phyloP scores from a whole-genome alignment of 2,888 invertebrate species.

The Pterobdella sp. region DNA sequence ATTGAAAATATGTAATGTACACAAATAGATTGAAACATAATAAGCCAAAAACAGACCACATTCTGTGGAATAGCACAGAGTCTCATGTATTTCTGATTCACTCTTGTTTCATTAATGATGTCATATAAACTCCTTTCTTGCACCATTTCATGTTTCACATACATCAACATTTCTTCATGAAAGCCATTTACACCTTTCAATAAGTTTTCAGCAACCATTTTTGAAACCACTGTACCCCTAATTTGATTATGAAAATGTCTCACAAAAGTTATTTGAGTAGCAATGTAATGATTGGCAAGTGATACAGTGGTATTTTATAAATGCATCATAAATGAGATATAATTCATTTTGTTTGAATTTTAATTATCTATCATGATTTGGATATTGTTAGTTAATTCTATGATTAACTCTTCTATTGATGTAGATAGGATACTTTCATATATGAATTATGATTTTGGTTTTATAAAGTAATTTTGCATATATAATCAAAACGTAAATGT shows the following conservation, averaged over 20 bases:
- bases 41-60: slow-evolving; percentile 65
- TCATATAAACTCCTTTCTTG: slow-evolving; percentile 88
- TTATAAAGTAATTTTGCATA: too few species aligned
- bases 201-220: slow-evolving; percentile 88
- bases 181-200: slow-evolving; percentile 63
- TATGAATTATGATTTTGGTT: too few species aligned
- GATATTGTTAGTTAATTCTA: not conserved
- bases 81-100: slow-evolving; percentile 95
- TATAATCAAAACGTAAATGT: too few species aligned
- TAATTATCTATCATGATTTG: not conserved
- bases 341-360: too few species aligned
- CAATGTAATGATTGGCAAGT: not conserved
- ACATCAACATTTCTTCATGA: slow-evolving; percentile 60
- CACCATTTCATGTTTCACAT: slow-evolving; percentile 83
- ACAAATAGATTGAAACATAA: too few species aligned
- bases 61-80: slow-evolving; percentile 85
- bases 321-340: too few species aligned
- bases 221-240: slow-evolving; percentile 92
- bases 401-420: too few species aligned
- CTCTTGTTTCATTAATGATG: slow-evolving; percentile 92
- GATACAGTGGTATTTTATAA: too few species aligned
- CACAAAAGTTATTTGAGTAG: not conserved
- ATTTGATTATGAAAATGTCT: not conserved
- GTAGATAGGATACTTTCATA: too few species aligned
- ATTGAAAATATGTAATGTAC: too few species aligned